A percentile compares a stretch with the other conserved stretches of the same genome.
Conservation (phyloP, 2,888 invertebrate species). For the Tipula confusa region DNA sequence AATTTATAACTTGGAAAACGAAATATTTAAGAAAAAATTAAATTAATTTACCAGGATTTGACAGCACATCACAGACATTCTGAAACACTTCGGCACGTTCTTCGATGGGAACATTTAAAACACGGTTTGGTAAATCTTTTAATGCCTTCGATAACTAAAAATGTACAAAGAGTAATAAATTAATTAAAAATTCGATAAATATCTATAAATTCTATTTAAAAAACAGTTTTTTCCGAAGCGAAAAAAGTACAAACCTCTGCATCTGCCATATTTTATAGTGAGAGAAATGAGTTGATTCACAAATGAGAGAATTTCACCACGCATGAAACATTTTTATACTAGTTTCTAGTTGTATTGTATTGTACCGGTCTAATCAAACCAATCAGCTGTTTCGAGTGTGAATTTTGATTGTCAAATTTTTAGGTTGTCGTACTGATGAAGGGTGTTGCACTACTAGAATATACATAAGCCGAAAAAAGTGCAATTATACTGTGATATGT, state of each 20-base stretch:
- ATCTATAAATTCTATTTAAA: background rate
- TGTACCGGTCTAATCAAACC: conserved; percentile 15
- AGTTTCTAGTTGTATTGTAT: no score
- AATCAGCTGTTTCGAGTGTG: conserved; percentile 28
- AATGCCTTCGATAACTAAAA: conserved; percentile 48
- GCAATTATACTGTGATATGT: no score
- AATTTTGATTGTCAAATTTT: background rate
- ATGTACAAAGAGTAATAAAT: conserved; percentile 30
- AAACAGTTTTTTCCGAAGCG: background rate
- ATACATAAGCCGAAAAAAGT: no score
- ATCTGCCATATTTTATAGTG: conserved; percentile 40
- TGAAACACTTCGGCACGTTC: conserved; percentile 45
- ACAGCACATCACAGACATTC: conserved; percentile 54
- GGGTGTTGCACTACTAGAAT: no score
- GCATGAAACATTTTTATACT: background rate
- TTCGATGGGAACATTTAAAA: conserved; percentile 43
- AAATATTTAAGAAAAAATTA: conserved; percentile 30
- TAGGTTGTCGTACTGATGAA: no score
- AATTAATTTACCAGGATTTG: conserved; percentile 62
- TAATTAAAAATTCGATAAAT: background rate
- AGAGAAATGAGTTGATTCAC: background rate
- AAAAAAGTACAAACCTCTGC: conserved; percentile 38
- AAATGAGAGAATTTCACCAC: background rate
- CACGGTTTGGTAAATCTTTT: conserved; percentile 47
- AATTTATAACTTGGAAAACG: conserved; percentile 29